Conservation (phyloP, 2,888 invertebrate species). For the Cephus rjabovi region DNA sequence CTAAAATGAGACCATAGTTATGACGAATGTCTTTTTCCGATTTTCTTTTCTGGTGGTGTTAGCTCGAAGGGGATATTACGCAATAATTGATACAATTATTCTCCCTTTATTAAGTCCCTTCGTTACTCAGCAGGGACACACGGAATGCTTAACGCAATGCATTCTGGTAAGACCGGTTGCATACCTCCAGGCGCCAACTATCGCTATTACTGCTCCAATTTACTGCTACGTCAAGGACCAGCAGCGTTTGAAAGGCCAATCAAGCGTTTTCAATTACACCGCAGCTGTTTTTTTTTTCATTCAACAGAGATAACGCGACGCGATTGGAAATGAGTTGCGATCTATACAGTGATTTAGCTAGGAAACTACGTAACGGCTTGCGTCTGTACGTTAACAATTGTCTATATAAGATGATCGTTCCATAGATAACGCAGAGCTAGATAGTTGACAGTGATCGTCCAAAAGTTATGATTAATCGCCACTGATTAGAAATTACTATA, state of each 20-base stretch:
- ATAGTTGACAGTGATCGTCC: not conserved
- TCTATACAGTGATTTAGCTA: not conserved
- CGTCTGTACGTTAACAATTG: not conserved
- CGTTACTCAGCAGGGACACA: not conserved
- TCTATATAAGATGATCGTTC: not conserved
- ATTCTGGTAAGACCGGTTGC: not conserved
- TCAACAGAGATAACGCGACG: not conserved
- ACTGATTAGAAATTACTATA: not conserved
- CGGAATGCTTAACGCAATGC: not conserved
- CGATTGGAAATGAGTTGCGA: not conserved
- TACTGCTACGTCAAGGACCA: not conserved
- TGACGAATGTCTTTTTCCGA: not conserved
- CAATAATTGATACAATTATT: not conserved
- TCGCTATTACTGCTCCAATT: not conserved
- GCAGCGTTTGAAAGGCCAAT: not conserved
- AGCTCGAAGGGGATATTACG: not conserved
- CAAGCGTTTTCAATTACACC: not conserved
- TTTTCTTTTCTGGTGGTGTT: not conserved
- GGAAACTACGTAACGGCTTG: not conserved
- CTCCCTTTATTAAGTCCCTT: not conserved
- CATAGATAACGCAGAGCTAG: not conserved
- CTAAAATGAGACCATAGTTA: not conserved
- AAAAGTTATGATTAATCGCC: not conserved
- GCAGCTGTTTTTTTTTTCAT: not conserved
- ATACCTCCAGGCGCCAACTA: not conserved